Evolutionary conservation across 2,888 invertebrate genomes (phyloP).

Genomic region (Pseudoips prasinana): DNA sequence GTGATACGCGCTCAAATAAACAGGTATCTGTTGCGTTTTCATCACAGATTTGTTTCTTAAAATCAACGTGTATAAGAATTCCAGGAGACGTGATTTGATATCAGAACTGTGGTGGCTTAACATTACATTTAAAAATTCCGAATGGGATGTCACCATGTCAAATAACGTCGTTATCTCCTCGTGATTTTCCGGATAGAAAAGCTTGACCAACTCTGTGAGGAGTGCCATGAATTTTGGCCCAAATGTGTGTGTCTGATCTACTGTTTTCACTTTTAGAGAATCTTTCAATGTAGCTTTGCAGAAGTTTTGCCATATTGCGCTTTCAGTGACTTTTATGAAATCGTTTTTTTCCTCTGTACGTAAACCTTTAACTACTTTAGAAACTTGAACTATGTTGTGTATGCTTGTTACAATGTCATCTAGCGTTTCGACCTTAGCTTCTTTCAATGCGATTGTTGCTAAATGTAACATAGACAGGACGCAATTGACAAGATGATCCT

Average conservation of each 20-base stretch:
- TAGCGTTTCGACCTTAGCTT: slow-evolving; percentile 46
- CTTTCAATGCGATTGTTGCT: slow-evolving; percentile 72
- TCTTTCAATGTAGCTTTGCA: slow-evolving; percentile 85
- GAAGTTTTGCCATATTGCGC: slow-evolving; percentile 81
- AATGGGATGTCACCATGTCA: slow-evolving; percentile 89
- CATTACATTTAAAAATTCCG: slow-evolving; percentile 88
- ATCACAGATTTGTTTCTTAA: slow-evolving; percentile 84
- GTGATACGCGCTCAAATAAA: slow-evolving; percentile 89
- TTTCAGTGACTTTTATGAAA: slow-evolving; percentile 66
- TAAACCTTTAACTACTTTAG: slow-evolving; percentile 47
- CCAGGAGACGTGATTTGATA: slow-evolving; percentile 83
- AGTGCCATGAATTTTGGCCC: slow-evolving; percentile 79
- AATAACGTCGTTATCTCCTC: slow-evolving; percentile 81
- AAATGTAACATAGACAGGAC: slow-evolving; percentile 80
- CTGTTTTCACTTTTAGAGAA: slow-evolving; percentile 78
- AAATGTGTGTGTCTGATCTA: slow-evolving; percentile 46
- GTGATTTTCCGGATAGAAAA: slow-evolving; percentile 77
- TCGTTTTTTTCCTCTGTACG: slow-evolving; percentile 44
- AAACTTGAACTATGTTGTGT: slow-evolving; percentile 52
- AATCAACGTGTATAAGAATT: slow-evolving; percentile 84
- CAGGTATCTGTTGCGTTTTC: slow-evolving; percentile 86
- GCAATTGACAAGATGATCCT: slow-evolving; percentile 74
- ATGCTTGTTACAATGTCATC: slow-evolving; percentile 50
- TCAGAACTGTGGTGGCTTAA: slow-evolving; percentile 73
- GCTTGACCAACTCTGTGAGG: slow-evolving; percentile 78